Base-by-base conservation (phyloP, 23 tunicate genomes). In the Diplosoma virens region DNA sequence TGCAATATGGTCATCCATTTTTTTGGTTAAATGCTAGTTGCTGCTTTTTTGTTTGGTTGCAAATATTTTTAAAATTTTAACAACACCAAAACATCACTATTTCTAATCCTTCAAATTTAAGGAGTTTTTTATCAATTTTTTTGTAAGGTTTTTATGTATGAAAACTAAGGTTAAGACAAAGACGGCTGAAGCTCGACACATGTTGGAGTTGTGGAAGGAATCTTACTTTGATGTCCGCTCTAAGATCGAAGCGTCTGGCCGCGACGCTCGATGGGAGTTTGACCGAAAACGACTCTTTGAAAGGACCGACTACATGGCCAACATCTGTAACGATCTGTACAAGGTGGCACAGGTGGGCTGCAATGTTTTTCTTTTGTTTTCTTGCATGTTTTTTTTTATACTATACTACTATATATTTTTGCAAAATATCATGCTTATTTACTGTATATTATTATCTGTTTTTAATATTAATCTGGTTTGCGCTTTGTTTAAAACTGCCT, bases 201-300 rank as follows among this genome's bases (percentile, higher is more conserved):
- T 86, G 93, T 63, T 93, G 47, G 74, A 32, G 25, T 55, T 82
- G 16, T 93, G 98, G 98, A 87, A 82, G 37, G 78, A 79, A 29
- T 82, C 84, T 23, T 93, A 93, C 56, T 86, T 86, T 58, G 94
- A 93, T 58, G 94, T 93, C n/a, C 61, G 98, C 21, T 94, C 98
- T 11, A 93, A 86, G 64, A 93, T 93, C 25, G 98, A 93, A 73
- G 94, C 93, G 27, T 82, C 89, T 3, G 98, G 94, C 16, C 64
- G 98, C 9, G 98, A 93, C 79, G 98, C 98, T n/a, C 63, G 98
- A 50, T 93, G 98, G 98, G 98, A 93, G 66, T 93, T 93, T 60
- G 98, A 93, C 55, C 48, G 94, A 37, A 86, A 86, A 58, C 47
- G 98, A 27, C 46, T 93, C 36, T 93, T 93, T 53, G 94, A 93